Conservation (phyloP, 2,888 invertebrate species). For the Lasioglossum pauxillum region DNA sequence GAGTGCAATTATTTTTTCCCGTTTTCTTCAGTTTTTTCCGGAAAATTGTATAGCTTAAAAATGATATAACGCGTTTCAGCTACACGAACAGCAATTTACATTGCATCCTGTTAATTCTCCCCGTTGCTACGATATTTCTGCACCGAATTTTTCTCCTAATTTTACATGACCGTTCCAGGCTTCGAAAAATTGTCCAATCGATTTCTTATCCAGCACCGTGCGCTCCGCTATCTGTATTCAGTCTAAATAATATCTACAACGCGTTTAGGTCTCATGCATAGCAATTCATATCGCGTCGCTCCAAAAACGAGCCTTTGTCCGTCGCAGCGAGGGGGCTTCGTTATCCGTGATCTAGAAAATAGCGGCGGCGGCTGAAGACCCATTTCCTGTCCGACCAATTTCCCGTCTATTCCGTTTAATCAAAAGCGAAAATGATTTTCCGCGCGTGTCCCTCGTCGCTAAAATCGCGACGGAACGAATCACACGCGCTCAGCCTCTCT, state of each 20-base stretch:
- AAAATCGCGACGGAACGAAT: neutral
- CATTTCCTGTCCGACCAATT: neutral
- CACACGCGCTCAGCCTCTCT: neutral
- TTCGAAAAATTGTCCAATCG: constrained; percentile 4
- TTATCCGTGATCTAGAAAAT: constrained; percentile 41
- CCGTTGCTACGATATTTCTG: neutral
- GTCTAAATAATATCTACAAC: constrained; percentile 7
- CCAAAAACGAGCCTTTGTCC: constrained; percentile 32
- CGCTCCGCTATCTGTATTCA: neutral
- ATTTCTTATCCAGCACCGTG: neutral
- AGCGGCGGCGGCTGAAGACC: neutral
- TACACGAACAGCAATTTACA: neutral
- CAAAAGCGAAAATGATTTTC: neutral
- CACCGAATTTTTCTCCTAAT: neutral
- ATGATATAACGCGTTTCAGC: too few species aligned
- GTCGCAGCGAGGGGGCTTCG: constrained; percentile 31
- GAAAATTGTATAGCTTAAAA: neutral
- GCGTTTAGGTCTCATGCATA: neutral
- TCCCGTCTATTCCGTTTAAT: neutral
- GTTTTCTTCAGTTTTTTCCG: neutral
- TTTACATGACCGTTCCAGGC: neutral
- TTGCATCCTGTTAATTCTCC: neutral
- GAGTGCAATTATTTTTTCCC: neutral
- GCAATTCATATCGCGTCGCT: constrained; percentile 35
- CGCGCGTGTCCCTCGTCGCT: neutral